A percentile compares a stretch with the other conserved stretches of the same genome.
Evolutionary conservation across 2,888 invertebrate species (phyloP).

Genomic region (Odontothrips loti): DNA sequence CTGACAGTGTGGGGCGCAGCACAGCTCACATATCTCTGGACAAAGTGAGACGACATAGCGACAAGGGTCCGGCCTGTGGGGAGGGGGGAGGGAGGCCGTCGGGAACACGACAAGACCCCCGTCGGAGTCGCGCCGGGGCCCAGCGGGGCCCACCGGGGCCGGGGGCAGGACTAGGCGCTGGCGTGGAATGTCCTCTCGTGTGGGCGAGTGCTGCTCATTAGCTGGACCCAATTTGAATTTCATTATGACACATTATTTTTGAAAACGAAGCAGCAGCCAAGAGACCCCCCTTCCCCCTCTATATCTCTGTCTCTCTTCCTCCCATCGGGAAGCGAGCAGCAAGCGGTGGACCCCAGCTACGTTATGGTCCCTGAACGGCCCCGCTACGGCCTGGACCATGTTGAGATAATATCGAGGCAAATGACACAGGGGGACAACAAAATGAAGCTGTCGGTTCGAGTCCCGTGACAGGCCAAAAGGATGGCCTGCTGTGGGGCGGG

Average conservation of each 20-base stretch:
- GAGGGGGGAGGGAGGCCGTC: neutral
- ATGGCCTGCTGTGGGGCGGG: neutral
- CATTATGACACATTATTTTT: slow-evolving; percentile 17
- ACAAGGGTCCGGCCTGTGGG: neutral
- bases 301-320: no score
- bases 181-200: no score
- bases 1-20: no score
- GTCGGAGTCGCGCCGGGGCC: no score
- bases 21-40: no score
- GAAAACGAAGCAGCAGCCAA: neutral
- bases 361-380: neutral
- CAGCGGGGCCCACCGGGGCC: no score
- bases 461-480: slow-evolving; percentile 4
- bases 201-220: slow-evolving; percentile 1
- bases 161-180: no score
- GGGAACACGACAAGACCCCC: neutral
- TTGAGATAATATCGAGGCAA: slow-evolving; percentile 17
- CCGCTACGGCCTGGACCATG: neutral
- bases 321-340: neutral
- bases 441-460: slow-evolving; percentile 1
- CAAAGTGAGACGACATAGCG: no score
- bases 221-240: neutral
- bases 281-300: no score
- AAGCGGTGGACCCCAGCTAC: neutral
- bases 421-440: slow-evolving; percentile 6